Evolutionary conservation across 2,797 vertebrate species (phyloP), one percentile per base, ranked within the genome.

Genomic region (Cygnus olor): DNA sequence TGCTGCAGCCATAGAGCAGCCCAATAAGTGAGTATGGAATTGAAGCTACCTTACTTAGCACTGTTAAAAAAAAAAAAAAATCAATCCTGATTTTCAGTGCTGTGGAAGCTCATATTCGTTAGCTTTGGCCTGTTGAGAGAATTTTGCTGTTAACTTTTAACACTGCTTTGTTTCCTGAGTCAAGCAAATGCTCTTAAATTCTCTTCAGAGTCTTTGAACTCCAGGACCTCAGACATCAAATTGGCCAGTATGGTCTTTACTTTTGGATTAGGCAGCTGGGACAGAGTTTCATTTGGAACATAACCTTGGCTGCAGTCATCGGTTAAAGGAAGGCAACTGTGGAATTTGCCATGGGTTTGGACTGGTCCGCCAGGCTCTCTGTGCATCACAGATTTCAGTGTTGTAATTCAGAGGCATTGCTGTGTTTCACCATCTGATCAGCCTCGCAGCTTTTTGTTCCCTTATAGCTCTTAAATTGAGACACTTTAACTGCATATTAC

Each of bases 321-420:
- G 19, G 69, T 53, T 61, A 28, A 90, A 69, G 64, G 66, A 57
- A 68, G 58, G 94, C 80, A 68, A 2, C 8, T 2, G 2, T 42
- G 61, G 58, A 7, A 34, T 36, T 51, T 92, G 80, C 84, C 44
- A 7, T 58, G 11, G 54, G 7, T 63, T 38, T 80, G 70, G 87
- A 10, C 53, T 69, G 94, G 90, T 95, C 95, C 95, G 93, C 76
- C 83, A 94, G 89, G 87, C 96, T 94, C 96, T 89, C 78, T 93
- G 63, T 97, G 94, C 25, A 70, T 56, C 88, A 9, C 80, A 79
- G 40, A 82, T 11, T 30, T 32, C 66, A 4, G n/a, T 10, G 8
- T 6, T 60, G 53, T 69, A 80, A 80, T 5, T 10, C n/a, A 34
- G 45, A 69, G 44, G 3, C 25, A 12, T 49, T 85, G 60, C 65